These are phyloP conservation scores for Poeciliopsis infans DNA, from an alignment of 2,797 vertebrate species.

Conservation along the genomic window DNA sequence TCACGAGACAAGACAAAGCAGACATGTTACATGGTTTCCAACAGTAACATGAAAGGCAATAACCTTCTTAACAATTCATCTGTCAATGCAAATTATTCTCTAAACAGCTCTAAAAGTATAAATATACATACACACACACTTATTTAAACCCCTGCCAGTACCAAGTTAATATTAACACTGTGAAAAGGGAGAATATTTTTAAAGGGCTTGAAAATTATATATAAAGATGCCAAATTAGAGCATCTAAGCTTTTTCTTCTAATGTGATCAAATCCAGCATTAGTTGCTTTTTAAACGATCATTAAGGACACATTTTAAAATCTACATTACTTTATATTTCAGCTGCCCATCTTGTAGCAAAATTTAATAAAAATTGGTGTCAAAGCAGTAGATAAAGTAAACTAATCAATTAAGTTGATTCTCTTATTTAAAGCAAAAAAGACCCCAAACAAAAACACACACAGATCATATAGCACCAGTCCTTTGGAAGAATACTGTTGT, in stretches of 20 bases:
- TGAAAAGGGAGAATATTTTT: neutral
- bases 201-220: neutral
- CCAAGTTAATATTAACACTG: neutral
- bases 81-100: constrained; percentile 7
- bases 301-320: neutral
- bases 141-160: neutral
- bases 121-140: neutral
- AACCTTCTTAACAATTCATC: constrained; percentile 21
- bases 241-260: neutral
- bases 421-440: neutral
- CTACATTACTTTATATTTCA: neutral
- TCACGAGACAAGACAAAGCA: constrained; percentile 18
- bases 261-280: neutral
- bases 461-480: neutral
- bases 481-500: constrained; percentile 49
- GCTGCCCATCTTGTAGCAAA: neutral
- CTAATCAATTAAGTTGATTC: neutral
- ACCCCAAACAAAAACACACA: neutral
- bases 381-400: neutral
- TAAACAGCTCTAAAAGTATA: constrained; percentile 39
- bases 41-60: constrained; percentile 26
- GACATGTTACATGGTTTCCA: constrained; percentile 58
- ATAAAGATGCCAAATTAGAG: neutral
- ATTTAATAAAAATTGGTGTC: neutral
- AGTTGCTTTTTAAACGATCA: neutral